These are phyloP conservation scores for Calameuta idolon DNA, from an alignment of 2,888 invertebrate genomes.

Conservation along the genomic window DNA sequence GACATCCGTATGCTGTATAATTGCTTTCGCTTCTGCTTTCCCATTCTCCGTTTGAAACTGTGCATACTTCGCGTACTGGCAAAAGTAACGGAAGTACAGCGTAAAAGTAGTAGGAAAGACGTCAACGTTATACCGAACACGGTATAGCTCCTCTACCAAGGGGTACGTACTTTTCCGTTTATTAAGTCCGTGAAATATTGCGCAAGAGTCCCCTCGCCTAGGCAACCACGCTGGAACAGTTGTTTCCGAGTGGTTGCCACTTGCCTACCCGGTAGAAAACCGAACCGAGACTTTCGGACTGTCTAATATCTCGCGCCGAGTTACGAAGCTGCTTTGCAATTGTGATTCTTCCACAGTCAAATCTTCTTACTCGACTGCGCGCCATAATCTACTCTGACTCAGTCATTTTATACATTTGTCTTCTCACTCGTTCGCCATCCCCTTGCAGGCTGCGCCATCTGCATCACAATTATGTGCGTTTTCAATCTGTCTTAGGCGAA, in stretches of 20 bases:
- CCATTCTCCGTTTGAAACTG: not conserved
- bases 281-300: conserved; percentile 30
- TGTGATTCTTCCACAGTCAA: conserved; percentile 47
- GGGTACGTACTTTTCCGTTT: conserved; percentile 42
- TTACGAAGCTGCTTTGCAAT: conserved; percentile 54
- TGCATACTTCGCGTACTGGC: too few relatives aligned
- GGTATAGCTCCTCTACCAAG: too few relatives aligned
- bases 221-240: conserved; percentile 33
- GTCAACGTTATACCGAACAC: too few relatives aligned
- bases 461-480: too few relatives aligned
- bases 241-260: conserved; percentile 39
- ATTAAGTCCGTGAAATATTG: conserved; percentile 48
- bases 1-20: not conserved
- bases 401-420: conserved; percentile 14
- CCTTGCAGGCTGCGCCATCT: not conserved
- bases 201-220: conserved; percentile 26
- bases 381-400: conserved; percentile 20
- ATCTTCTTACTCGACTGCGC: conserved; percentile 29
- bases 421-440: conserved; percentile 16
- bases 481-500: too few relatives aligned
- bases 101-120: too few relatives aligned
- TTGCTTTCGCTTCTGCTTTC: not conserved
- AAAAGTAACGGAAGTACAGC: too few relatives aligned
- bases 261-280: conserved; percentile 27
- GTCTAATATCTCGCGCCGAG: conserved; percentile 46